Evolutionary conservation across 2,888 invertebrate genomes (phyloP).

Genomic region (Caenorhabditis drosophilae): DNA sequence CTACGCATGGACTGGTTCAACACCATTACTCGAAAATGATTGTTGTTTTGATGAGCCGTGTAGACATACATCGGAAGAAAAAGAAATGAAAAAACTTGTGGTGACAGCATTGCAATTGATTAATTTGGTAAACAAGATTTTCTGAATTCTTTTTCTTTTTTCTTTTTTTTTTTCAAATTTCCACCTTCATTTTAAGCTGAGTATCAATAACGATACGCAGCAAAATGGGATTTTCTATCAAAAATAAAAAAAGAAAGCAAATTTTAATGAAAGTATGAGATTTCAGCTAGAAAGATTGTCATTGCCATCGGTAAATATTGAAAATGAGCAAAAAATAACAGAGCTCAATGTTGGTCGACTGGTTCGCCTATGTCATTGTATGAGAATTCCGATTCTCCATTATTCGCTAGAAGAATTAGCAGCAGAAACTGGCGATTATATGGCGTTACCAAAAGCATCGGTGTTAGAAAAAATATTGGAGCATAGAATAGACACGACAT

Average conservation of each 20-base stretch:
- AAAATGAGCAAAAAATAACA: not conserved
- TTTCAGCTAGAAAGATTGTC: slow-evolving; percentile 13
- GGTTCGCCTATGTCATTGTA: slow-evolving; percentile 10
- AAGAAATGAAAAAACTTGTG: slow-evolving; percentile 46
- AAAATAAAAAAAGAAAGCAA: too few species aligned
- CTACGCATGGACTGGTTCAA: slow-evolving; percentile 34
- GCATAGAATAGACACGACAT: slow-evolving; percentile 34
- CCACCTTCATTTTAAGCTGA: too few species aligned
- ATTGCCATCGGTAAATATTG: slow-evolving; percentile 8
- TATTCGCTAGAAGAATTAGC: slow-evolving; percentile 26
- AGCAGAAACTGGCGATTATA: not conserved
- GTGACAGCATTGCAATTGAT: slow-evolving; percentile 46
- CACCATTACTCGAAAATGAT: slow-evolving; percentile 33
- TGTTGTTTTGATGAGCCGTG: slow-evolving; percentile 21
- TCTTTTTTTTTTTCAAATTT: too few species aligned
- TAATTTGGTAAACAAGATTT: slow-evolving; percentile 31
- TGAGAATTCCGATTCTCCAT: slow-evolving; percentile 31
- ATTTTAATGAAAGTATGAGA: not conserved
- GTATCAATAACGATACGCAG: too few species aligned
- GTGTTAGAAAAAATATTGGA: slow-evolving; percentile 32
- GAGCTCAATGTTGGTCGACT: slow-evolving; percentile 8
- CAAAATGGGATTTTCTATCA: too few species aligned
- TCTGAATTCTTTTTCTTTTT: not conserved
- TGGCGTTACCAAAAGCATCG: slow-evolving; percentile 20
- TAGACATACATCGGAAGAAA: slow-evolving; percentile 18